Evolutionary conservation across 2,113 vertebrate genomes (phyloP).

Genomic region (Serinus canaria): DNA sequence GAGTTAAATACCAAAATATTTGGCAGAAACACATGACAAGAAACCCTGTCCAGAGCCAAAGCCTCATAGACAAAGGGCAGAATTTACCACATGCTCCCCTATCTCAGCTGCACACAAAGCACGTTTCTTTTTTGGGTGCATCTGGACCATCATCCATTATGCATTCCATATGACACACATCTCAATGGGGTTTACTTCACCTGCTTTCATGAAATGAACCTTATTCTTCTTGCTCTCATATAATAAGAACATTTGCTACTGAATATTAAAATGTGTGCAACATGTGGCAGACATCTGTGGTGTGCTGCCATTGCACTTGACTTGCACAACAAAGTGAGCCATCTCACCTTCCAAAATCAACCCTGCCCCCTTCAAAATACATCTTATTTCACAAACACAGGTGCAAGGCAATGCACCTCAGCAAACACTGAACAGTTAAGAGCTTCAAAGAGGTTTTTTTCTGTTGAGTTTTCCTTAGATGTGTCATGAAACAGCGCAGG

Average conservation of each 20-base stretch:
- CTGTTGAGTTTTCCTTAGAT: neutral
- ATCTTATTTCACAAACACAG: slow-evolving; percentile 3
- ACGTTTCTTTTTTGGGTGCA: slow-evolving; percentile 25
- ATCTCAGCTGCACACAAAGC: slow-evolving; percentile 36
- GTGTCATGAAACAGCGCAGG: neutral
- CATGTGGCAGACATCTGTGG: slow-evolving; percentile 62
- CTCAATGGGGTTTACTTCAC: slow-evolving; percentile 35
- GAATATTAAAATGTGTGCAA: slow-evolving; percentile 44
- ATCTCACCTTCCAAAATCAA: slow-evolving; percentile 56
- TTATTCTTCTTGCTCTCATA: slow-evolving; percentile 54
- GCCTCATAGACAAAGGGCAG: slow-evolving; percentile 49
- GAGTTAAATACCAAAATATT: slow-evolving; percentile 52
- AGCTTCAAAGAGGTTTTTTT: slow-evolving; percentile 32
- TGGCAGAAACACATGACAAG: slow-evolving; percentile 49
- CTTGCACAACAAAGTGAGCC: slow-evolving; percentile 34
- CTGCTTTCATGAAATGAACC: slow-evolving; percentile 44
- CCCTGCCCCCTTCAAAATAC: neutral
- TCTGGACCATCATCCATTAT: slow-evolving; percentile 41
- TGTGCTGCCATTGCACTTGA: slow-evolving; percentile 46
- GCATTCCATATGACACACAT: slow-evolving; percentile 30
- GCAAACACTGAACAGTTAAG: neutral
- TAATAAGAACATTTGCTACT: slow-evolving; percentile 45
- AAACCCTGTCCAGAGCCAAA: slow-evolving; percentile 59
- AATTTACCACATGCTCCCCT: slow-evolving; percentile 32
- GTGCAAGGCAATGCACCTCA: slow-evolving; percentile 32